These are phyloP conservation scores for Hylaea fasciaria DNA, from an alignment of 2,888 invertebrate species.

Conservation along the genomic window DNA sequence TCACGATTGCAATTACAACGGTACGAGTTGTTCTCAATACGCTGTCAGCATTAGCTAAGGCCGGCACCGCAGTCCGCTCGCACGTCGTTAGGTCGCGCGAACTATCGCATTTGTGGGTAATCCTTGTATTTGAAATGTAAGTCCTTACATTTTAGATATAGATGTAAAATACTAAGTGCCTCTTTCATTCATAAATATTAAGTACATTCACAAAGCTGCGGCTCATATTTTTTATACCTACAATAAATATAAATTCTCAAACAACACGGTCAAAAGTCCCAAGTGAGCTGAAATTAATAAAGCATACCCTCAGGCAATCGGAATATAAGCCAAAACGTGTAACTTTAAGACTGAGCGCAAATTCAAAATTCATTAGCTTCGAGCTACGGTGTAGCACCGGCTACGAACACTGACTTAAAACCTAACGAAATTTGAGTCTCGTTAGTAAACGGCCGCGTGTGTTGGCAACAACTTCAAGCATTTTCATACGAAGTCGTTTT, in stretches of 20 bases:
- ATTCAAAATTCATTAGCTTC: slow-evolving; percentile 10
- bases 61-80: too few relatives aligned
- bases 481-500: slow-evolving; percentile 35
- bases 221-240: too few relatives aligned
- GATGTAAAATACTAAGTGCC: too few relatives aligned
- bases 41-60: too few relatives aligned
- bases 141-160: too few relatives aligned
- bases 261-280: neutral
- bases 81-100: too few relatives aligned
- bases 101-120: too few relatives aligned
- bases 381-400: slow-evolving; percentile 4
- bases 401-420: neutral
- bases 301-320: slow-evolving; percentile 1
- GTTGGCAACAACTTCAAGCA: slow-evolving; percentile 15
- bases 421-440: slow-evolving; percentile 11
- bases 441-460: slow-evolving; percentile 10
- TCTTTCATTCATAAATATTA: too few relatives aligned
- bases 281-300: neutral
- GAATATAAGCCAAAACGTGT: slow-evolving; percentile 1
- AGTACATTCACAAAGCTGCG: too few relatives aligned
- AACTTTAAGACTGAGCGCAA: neutral
- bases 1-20: too few relatives aligned
- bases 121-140: too few relatives aligned
- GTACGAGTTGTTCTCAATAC: too few relatives aligned
- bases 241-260: neutral